phyloP scores from a whole-genome alignment of 2,888 invertebrate genomes.

The Mythimna albipuncta region DNA sequence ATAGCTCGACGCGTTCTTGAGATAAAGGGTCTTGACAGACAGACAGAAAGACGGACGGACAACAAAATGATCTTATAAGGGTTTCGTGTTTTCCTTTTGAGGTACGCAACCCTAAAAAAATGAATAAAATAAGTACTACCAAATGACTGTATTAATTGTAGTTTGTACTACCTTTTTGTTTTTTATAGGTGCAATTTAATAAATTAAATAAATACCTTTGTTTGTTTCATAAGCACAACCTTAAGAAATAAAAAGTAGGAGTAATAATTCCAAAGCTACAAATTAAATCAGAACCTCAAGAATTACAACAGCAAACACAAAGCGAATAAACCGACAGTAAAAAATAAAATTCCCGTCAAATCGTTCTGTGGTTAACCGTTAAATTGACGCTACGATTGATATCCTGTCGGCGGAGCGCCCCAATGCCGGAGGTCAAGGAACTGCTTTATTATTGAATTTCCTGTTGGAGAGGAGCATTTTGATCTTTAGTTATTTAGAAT shows the following conservation, averaged over 20 bases:
- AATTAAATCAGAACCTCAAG: background rate
- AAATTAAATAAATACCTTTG: background rate
- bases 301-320: background rate
- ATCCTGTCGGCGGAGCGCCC: conserved; percentile 43
- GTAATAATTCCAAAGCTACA: background rate
- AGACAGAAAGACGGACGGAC: too few relatives aligned
- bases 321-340: background rate
- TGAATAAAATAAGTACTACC: too few relatives aligned
- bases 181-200: background rate
- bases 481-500: conserved; percentile 2
- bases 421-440: conserved; percentile 33
- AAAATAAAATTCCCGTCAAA: conserved; percentile 23
- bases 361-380: conserved; percentile 27
- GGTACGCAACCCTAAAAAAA: too few relatives aligned
- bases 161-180: too few relatives aligned
- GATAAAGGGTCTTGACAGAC: too few relatives aligned
- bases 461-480: conserved; percentile 1
- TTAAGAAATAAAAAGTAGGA: background rate
- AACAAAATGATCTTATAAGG: too few relatives aligned
- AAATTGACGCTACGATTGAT: conserved; percentile 31
- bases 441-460: conserved; percentile 36
- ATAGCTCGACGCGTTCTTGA: too few relatives aligned
- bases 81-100: too few relatives aligned
- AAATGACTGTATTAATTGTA: too few relatives aligned
- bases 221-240: background rate